These are phyloP conservation scores for Drosophila prolongata DNA, from an alignment of 2,888 invertebrate genomes.

Conservation along the genomic window DNA sequence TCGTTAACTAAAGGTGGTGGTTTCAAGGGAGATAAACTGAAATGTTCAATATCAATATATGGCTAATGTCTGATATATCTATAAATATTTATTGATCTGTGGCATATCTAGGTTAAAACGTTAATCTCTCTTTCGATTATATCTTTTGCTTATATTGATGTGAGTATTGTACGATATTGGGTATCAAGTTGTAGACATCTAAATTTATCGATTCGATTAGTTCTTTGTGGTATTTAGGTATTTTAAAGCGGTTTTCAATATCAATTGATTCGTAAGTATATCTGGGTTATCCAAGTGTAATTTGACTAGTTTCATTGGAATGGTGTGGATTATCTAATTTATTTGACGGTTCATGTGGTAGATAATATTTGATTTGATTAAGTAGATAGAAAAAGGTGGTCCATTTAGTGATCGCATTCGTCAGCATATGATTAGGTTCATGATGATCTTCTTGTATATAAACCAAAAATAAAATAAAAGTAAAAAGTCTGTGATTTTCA, in stretches of 20 bases:
- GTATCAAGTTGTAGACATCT: constrained; percentile 43
- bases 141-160: constrained; percentile 29
- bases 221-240: constrained; percentile 41
- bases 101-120: constrained; percentile 35
- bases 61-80: constrained; percentile 15
- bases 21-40: constrained; percentile 13
- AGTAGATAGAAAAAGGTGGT: constrained; percentile 80
- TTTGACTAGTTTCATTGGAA: constrained; percentile 67
- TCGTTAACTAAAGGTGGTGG: constrained; percentile 26
- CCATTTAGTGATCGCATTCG: constrained; percentile 82
- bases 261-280: constrained; percentile 27
- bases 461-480: constrained; percentile 27
- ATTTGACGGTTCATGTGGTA: constrained; percentile 25
- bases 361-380: constrained; percentile 36
- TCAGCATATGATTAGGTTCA: constrained; percentile 73
- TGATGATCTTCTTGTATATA: constrained; percentile 48
- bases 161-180: constrained; percentile 42
- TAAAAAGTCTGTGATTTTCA: constrained; percentile 35
- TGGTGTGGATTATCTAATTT: constrained; percentile 65
- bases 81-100: constrained; percentile 16
- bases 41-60: constrained; percentile 1
- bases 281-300: constrained; percentile 49
- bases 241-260: constrained; percentile 41
- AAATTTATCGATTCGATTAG: constrained; percentile 40
- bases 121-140: constrained; percentile 12